Conservation (phyloP, 2,113 vertebrate genomes). For the Spermophilus dauricus region DNA sequence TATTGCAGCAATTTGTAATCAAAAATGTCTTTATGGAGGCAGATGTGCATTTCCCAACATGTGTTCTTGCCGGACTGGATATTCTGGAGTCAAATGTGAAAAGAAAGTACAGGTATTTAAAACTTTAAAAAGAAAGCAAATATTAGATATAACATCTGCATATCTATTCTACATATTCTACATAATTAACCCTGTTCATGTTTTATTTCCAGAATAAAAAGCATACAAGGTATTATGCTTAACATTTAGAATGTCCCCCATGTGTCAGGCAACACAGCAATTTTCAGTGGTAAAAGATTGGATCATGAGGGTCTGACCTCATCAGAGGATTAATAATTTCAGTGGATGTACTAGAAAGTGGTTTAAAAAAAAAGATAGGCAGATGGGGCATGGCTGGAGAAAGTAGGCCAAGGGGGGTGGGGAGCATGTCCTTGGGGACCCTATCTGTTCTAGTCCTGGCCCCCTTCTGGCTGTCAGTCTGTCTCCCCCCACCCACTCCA, state of each 20-base stretch:
- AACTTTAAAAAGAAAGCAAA: constrained; percentile 10
- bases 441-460: no score
- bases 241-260: no score
- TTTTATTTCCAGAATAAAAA: constrained; percentile 43
- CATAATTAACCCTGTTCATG: background rate
- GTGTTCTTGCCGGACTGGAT: constrained; percentile 92
- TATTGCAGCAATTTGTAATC: constrained; percentile 92
- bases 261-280: no score
- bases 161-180: background rate
- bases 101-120: constrained; percentile 87
- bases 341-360: no score
- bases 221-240: background rate
- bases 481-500: accelerated
- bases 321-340: no score
- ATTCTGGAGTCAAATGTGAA: constrained; percentile 90
- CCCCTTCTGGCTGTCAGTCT: no score
- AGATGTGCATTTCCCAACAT: constrained; percentile 91
- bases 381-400: no score
- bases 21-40: constrained; percentile 93
- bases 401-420: no score
- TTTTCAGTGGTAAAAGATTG: no score
- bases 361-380: no score
- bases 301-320: no score
- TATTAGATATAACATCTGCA: background rate
- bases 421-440: no score